Percentiles rank a stretch among this genome's conserved stretches.
phyloP scores from a whole-genome alignment of 1,140 invertebrate species.

The Magallana gigas region DNA sequence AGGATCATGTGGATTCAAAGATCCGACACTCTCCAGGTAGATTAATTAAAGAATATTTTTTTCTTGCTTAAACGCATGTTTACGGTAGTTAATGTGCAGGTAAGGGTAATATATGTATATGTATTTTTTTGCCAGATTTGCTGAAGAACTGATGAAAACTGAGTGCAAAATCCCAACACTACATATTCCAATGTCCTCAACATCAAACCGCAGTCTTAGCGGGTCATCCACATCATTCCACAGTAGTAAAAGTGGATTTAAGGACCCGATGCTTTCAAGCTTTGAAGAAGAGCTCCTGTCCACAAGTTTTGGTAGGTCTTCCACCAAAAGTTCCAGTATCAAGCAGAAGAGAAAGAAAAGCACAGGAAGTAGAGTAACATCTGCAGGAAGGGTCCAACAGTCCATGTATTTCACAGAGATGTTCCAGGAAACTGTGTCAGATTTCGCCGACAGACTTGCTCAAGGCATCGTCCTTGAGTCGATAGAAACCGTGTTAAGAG shows the following conservation, averaged over 20 bases:
- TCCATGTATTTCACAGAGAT: slow-evolving; percentile 43
- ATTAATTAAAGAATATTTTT: not conserved
- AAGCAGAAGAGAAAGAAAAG: slow-evolving; percentile 36
- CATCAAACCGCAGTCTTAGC: slow-evolving; percentile 51
- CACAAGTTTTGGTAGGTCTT: slow-evolving; percentile 39
- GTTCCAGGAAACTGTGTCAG: slow-evolving; percentile 53
- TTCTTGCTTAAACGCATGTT: no score
- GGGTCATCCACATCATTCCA: slow-evolving; percentile 60
- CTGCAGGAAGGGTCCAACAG: slow-evolving; percentile 15
- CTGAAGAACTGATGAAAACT: slow-evolving; percentile 70
- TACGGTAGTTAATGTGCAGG: no score
- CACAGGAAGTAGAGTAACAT: slow-evolving; percentile 22
- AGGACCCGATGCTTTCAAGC: slow-evolving; percentile 64
- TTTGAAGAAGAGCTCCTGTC: slow-evolving; percentile 70
- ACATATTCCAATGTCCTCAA: slow-evolving; percentile 58
- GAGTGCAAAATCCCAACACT: slow-evolving; percentile 68
- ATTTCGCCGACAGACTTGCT: slow-evolving; percentile 65
- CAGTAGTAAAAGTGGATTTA: slow-evolving; percentile 69
- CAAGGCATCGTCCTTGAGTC: slow-evolving; percentile 62
- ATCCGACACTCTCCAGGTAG: slow-evolving; percentile 66
- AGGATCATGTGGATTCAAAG: slow-evolving; percentile 66
- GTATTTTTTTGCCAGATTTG: slow-evolving; percentile 60
- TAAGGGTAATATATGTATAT: no score
- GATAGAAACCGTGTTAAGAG: slow-evolving; percentile 49
- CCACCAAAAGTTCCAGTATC: slow-evolving; percentile 38